Evolutionary conservation across 2,888 invertebrate genomes (phyloP).

Genomic region (Eurytoma adleriae): DNA sequence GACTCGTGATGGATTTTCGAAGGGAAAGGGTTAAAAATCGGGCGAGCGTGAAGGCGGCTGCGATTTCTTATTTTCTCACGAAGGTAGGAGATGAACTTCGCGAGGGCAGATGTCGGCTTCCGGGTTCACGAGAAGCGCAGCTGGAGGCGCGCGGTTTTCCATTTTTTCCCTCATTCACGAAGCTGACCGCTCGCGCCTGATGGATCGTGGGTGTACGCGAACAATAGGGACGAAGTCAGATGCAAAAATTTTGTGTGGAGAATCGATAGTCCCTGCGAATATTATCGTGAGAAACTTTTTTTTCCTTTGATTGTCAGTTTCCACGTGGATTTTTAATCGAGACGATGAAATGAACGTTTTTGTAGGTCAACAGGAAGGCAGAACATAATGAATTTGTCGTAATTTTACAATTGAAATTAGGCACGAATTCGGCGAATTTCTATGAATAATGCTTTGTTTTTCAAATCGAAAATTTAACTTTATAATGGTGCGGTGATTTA

Average conservation of each 20-base stretch:
- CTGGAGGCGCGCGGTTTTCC: slow-evolving; percentile 30
- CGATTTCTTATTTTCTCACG: slow-evolving; percentile 51
- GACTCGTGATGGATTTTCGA: too few species aligned
- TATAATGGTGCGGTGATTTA: too few species aligned
- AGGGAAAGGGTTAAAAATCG: slow-evolving; percentile 9
- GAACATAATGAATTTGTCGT: too few species aligned
- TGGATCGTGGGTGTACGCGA: slow-evolving; percentile 40
- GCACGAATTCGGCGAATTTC: too few species aligned
- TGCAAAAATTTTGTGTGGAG: slow-evolving; percentile 7
- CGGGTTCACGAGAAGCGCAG: slow-evolving; percentile 50
- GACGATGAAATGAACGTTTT: too few species aligned
- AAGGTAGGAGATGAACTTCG: slow-evolving; percentile 48
- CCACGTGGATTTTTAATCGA: too few species aligned
- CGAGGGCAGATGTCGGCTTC: slow-evolving; percentile 51
- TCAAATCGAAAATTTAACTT: too few species aligned
- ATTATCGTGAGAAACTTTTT: slow-evolving; percentile 12
- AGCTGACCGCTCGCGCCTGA: slow-evolving; percentile 24
- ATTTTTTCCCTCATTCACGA: slow-evolving; percentile 15
- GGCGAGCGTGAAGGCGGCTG: not conserved
- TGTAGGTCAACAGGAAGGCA: too few species aligned
- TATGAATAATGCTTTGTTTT: too few species aligned
- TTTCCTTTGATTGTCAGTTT: too few species aligned
- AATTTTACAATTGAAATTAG: too few species aligned
- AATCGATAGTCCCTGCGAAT: not conserved
- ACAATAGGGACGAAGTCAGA: slow-evolving; percentile 16